Percentiles rank a stretch among this genome's conserved stretches.
phyloP scores from a whole-genome alignment of 2,113 vertebrate species.

The Centropus unirufus region DNA sequence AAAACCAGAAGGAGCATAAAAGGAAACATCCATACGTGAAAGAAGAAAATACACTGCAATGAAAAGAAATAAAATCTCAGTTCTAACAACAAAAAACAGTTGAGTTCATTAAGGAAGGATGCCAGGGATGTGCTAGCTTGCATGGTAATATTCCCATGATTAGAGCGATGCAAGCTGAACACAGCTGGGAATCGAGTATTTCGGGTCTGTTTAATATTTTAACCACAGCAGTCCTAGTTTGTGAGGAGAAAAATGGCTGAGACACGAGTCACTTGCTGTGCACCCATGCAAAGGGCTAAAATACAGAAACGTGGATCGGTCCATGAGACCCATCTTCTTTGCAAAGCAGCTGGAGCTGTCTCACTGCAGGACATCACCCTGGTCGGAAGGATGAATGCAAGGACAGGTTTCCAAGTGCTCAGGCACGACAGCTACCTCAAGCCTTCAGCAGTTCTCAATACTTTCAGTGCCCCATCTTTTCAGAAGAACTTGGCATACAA shows the following conservation, averaged over 20 bases:
- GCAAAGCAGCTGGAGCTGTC: not conserved
- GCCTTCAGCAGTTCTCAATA: not conserved
- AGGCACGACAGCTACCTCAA: not conserved
- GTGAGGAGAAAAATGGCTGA: not conserved
- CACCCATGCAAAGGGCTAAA: not conserved
- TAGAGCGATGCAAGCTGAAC: not conserved
- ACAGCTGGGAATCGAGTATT: not conserved
- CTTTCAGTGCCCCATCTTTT: not conserved
- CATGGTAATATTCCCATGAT: not conserved
- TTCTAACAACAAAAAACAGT: not conserved
- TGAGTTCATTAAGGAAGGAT: not conserved
- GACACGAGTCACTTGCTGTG: not conserved
- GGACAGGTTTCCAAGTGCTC: not conserved
- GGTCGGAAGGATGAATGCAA: not conserved
- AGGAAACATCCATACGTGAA: constrained; percentile 59
- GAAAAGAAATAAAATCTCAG: not conserved
- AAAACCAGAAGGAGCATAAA: constrained; percentile 23
- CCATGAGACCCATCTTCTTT: not conserved
- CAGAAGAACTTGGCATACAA: not conserved
- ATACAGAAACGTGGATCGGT: not conserved
- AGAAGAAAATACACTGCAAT: constrained; percentile 17
- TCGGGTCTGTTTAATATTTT: not conserved
- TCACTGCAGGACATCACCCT: not conserved
- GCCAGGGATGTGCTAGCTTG: not conserved
- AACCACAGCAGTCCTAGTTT: not conserved